Evolutionary conservation across 2,888 invertebrate species (phyloP), one percentile per base, ranked within the genome.

Genomic region (Pachydiplax longipennis): DNA sequence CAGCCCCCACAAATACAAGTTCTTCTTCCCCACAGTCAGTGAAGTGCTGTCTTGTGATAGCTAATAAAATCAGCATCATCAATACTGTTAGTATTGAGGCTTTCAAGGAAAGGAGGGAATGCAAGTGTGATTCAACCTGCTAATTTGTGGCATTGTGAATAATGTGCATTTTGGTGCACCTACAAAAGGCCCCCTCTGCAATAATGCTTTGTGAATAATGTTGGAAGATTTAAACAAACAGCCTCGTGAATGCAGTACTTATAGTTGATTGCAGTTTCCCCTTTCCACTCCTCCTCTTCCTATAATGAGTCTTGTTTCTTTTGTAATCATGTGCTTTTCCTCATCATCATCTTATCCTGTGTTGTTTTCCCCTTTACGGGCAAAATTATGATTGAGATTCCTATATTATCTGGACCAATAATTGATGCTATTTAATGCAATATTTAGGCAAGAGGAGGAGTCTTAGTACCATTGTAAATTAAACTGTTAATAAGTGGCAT

Each of bases 1-100:
- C 92, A 92, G 90, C 92, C 91, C 81, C 92, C 91, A 87, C 92
- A 91, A 90, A 94, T 94, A 92, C 94, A 94, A 92, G 94, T 94
- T 35, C 93, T 95, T 91, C 92, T 95, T 92, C 93, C 94, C 91
- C 94, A 87, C 87, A 87, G 37, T 61, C 87, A 91, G 31, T 91
- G 91, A 83, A 40, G 87, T 73, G 61, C 87, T 87, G 87, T 61
- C 58, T 87, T 87, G 87, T 87, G 87, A 87, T 87, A 65, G 87
- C 87, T 73, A 73, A 73, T 73, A 13, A 73, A 73, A 73, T 73
- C 73, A 73, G 31, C 73, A 73, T 31, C 73, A 73, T 73, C 73
- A 73, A 73, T 73, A 73, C 73, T 73, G 73, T 73, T 73, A 73
- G 73, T 73, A 73, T 73, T 73, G 73, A 73, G 73, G 73, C 73